Conservation (phyloP, 30 jellyfish, hydroid and myxozoan species). For the Hydractinia echinata region DNA sequence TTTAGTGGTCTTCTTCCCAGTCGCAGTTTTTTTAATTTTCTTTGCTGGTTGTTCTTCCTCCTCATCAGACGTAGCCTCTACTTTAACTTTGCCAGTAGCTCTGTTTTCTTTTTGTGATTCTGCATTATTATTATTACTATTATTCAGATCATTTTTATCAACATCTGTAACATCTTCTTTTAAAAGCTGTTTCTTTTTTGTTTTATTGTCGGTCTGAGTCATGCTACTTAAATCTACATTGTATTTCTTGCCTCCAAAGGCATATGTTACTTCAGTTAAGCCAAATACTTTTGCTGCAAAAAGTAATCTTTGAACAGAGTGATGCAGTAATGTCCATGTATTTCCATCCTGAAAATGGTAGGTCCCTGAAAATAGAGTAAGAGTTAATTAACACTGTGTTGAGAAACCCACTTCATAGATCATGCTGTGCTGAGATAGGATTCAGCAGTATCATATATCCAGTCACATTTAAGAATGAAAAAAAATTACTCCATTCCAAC, state of each 20-base stretch:
- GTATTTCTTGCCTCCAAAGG: constrained; percentile 33
- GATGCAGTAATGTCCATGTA: constrained; percentile 45
- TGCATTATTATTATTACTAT: neutral
- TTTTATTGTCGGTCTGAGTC: constrained; percentile 56
- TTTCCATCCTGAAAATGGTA: constrained; percentile 65
- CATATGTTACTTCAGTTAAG: constrained; percentile 39
- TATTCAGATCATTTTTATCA: neutral
- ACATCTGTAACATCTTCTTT: neutral
- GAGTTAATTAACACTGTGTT: too few species aligned
- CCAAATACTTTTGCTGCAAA: constrained; percentile 49
- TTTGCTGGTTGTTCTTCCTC: neutral
- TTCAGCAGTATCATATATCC: too few species aligned
- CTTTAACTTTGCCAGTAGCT: neutral
- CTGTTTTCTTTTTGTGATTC: constrained; percentile 38
- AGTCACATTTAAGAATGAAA: too few species aligned
- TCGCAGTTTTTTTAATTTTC: constrained; percentile 13
- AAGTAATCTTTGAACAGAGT: constrained; percentile 42
- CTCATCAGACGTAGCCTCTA: neutral
- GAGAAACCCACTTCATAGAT: too few species aligned
- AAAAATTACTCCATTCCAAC: too few species aligned
- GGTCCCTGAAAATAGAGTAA: constrained; percentile 18
- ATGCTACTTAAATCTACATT: constrained; percentile 37
- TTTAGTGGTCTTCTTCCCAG: constrained; percentile 1
- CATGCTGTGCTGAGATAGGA: too few species aligned
- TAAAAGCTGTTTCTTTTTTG: constrained; percentile 18